Evolutionary conservation across 2,888 invertebrate genomes (phyloP).

Genomic region (Lottia scabra): DNA sequence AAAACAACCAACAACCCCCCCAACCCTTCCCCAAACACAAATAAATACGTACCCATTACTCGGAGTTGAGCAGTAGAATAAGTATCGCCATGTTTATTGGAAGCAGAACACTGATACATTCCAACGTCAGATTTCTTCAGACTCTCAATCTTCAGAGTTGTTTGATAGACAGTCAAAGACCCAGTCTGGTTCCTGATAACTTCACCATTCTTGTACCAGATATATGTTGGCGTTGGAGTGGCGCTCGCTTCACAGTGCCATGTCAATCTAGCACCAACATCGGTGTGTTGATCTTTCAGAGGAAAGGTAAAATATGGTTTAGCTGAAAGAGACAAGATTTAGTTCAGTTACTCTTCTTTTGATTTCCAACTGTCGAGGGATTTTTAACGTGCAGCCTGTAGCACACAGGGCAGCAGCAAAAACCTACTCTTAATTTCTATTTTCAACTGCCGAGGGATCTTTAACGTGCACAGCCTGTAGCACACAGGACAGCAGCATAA

Average conservation of each 20-base stretch:
- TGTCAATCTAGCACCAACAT: conserved; percentile 48
- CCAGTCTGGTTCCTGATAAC: conserved; percentile 25
- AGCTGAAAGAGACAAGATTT: conserved; percentile 41
- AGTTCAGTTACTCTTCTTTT: too few species aligned
- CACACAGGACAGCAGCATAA: too few species aligned
- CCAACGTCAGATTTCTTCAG: conserved; percentile 73
- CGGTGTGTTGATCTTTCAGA: conserved; percentile 58
- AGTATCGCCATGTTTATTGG: conserved; percentile 79
- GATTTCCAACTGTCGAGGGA: too few species aligned
- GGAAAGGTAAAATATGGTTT: conserved; percentile 60
- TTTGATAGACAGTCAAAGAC: conserved; percentile 29
- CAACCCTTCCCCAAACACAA: too few species aligned
- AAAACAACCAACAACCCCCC: too few species aligned
- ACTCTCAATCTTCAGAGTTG: conserved; percentile 43
- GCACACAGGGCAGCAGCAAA: too few species aligned
- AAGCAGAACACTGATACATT: conserved; percentile 94
- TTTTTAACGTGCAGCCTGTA: too few species aligned
- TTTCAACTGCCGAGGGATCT: too few species aligned
- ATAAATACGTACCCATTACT: conserved; percentile 78
- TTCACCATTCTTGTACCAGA: conserved; percentile 58
- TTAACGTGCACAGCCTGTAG: too few species aligned
- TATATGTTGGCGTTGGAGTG: conserved; percentile 47
- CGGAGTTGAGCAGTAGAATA: conserved; percentile 90
- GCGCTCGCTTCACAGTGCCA: conserved; percentile 64
- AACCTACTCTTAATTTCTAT: too few species aligned